Base-by-base conservation (phyloP, 1,140 invertebrate genomes). In the Mercenaria mercenaria region DNA sequence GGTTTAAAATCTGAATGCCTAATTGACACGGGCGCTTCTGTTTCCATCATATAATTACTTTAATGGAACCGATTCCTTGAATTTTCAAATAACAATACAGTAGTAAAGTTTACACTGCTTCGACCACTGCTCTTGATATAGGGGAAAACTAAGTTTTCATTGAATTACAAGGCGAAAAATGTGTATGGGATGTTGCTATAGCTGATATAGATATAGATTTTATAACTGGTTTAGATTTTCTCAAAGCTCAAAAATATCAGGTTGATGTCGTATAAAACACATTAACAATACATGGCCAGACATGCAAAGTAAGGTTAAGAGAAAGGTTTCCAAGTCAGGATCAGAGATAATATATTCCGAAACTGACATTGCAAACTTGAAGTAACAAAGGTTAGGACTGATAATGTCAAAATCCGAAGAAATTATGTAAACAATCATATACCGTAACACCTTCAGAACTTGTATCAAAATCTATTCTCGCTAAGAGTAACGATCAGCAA, bases 11-110 rank as follows among this genome's bases (percentile, higher is more conserved):
- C n/a, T n/a, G n/a, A n/a, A n/a, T n/a, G n/a, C 34, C 61, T 81
- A 10, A 43, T 82, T 52, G 52, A 61, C 20, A 82, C 79, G n/a
- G 79, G 79, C 18, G 79, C 79, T 20, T 37, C 79, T 39, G 15
- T 82, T 13, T 32, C 52, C 18, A 32, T 61, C 10, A 61, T 82
- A 34, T 61, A 32, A 29, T 32, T 13, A 29, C 15, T 6, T 18
- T 23, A 32, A 32, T 37, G 50, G 79, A 10, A 64, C 4, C 32
- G 39, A 56, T 23, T 56, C 3, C 15, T 20, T 13, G 18, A 67
- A 0, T 90, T 64, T 69, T 20, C 77, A 3, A 77, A 84, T 0
- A 23, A 77, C 29, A 3, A 1, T 29, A 43, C 41, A 39, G 26
- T n/a, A 59, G 72, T 32, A 2, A 67, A 41, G 15, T 39, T 52